Conservation (phyloP, 2,888 invertebrate genomes). For the Drosophila meridionalis region DNA sequence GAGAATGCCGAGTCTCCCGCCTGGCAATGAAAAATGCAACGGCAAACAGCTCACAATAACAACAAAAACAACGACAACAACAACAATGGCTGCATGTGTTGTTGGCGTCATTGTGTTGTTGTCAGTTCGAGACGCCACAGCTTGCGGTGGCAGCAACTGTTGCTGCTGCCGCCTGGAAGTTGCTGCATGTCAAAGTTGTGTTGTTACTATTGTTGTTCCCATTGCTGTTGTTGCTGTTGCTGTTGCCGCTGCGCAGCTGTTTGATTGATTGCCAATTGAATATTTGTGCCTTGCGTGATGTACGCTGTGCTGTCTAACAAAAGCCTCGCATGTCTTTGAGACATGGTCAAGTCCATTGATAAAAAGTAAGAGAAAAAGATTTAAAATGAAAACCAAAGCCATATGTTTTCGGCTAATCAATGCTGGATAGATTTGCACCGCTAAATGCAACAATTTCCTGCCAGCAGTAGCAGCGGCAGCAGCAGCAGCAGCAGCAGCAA, state of each 20-base stretch:
- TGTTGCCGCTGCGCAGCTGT: conserved; percentile 71
- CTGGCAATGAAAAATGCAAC: conserved; percentile 74
- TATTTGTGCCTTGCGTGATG: conserved; percentile 66
- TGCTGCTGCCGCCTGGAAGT: conserved; percentile 72
- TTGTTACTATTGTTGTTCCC: conserved; percentile 55
- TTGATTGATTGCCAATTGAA: conserved; percentile 83
- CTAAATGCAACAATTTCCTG: conserved; percentile 75
- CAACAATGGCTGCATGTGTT: conserved; percentile 52
- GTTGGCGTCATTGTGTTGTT: conserved; percentile 66
- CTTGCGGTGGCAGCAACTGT: conserved; percentile 67
- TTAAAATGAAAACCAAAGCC: conserved; percentile 33
- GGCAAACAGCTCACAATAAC: conserved; percentile 38
- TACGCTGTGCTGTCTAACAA: conserved; percentile 61
- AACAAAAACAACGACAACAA: conserved; percentile 33
- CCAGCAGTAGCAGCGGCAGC: conserved; percentile 30
- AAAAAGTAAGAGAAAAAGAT: conserved; percentile 23
- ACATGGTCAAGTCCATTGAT: conserved; percentile 61
- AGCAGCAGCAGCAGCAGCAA: conserved; percentile 41
- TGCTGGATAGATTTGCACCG: conserved; percentile 62
- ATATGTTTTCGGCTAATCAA: conserved; percentile 63
- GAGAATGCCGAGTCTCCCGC: conserved; percentile 47
- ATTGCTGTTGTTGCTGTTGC: conserved; percentile 54
- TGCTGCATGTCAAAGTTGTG: conserved; percentile 72
- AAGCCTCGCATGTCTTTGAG: conserved; percentile 58
- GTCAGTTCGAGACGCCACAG: conserved; percentile 81